Evolutionary conservation across 1,140 invertebrate species (phyloP), one percentile per base, ranked within the genome.

Genomic region (Drosophila kikkawai): DNA sequence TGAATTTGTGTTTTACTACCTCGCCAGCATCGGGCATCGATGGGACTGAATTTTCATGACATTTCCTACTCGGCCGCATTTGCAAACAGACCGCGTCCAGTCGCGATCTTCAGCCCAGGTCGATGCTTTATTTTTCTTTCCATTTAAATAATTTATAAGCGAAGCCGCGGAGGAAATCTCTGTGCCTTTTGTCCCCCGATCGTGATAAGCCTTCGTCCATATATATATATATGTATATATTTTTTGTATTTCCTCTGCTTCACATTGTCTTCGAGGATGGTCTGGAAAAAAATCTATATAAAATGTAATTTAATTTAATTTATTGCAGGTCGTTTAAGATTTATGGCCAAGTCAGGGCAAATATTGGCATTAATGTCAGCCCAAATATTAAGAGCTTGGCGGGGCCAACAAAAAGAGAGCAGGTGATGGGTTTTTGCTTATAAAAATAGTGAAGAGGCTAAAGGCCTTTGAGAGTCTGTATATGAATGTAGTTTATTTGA

Each of bases 131-230:
- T 88, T 80, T 83, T 82, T 79, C 58, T 80, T 82, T 79, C 58
- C 76, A 82, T 88, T 87, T 88, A 88, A 87, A 87, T 87, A 87
- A 87, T 87, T 87, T 87, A 87, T 88, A 87, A 87, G 84, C 79
- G 66, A 71, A 39, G 69, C 68, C 67, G 45, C 11, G 7, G 19
- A 34, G 39, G 73, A 87, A 87, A 87, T 88, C 73, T 80, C 58
- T 88, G 76, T 79, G 58, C 64, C 69, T 63, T 82, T 87, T 86
- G 84, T 83, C 77, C 44, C 53, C 63, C 79, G 84, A 88, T 87
- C 84, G 84, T 88, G 84, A 87, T 87, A 87, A 87, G 84, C 80
- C 42, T 55, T 66, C 19, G 39, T 67, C 51, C 22, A 32, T 29
- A 26, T 47, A 34, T 26, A 44, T 32, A 39, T 41, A 37, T 34